Evolutionary conservation across 2,113 vertebrate genomes (phyloP), one percentile per base, ranked within the genome.

Genomic region (Megaleporinus macrocephalus): DNA sequence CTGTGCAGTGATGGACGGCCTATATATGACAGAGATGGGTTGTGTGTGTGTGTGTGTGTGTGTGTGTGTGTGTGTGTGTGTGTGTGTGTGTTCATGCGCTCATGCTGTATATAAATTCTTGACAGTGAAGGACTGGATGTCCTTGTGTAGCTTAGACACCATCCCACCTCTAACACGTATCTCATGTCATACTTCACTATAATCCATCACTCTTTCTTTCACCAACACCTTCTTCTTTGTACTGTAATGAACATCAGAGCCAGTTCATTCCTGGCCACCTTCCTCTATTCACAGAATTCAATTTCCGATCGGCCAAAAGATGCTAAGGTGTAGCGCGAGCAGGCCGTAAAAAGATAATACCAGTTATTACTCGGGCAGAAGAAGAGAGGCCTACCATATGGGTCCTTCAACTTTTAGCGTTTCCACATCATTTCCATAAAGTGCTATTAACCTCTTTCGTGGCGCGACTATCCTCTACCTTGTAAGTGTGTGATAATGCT

Each of bases 341-440:
- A 74, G 5, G 36, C 15, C 36, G 55, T 79, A 76, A 82, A 80
- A 78, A 82, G 49, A 79, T 75, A 82, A 75, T 71, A 41, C 20
- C 20, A 77, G 30, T 44, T 82, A 85, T 79, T 76, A 79, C 69
- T 75, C 76, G 44, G 76, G 65, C 84, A 75, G 76, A 78, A 66
- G 72, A 75, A 82, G 71, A 36, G 57, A 61, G 30, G 44, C 66
- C 75, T 63, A 74, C 36, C 70, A 53, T 79, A 71, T 62, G 30
- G 65, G 22, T 62, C 65, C 63, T 82, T 76, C 80, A 30, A 79
- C 55, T 82, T 51, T 70, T 63, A 83, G 62, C 78, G 68, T 85
- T 83, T 83, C 80, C 72, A 79, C 76, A 76, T 66, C 76, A 82
- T 85, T 85, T 85, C 26, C 66, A 83, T 72, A 83, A 85, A 83